These are phyloP conservation scores for Dolichoris vasculosae DNA, from an alignment of 1,140 invertebrate genomes.

Conservation along the genomic window DNA sequence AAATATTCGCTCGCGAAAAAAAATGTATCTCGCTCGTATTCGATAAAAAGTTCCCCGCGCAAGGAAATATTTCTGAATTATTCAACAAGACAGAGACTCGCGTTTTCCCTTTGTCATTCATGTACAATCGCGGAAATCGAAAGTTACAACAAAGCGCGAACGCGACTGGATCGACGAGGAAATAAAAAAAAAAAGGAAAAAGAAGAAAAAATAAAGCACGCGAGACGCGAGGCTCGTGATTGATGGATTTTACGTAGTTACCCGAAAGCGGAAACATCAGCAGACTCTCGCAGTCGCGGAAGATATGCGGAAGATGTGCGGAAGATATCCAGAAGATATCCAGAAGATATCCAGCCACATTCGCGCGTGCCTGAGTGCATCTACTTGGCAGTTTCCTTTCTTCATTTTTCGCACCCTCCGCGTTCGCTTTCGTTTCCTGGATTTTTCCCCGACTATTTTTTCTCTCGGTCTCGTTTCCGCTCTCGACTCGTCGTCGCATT, in stretches of 20 bases:
- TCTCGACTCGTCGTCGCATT: background rate
- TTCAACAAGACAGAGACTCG: background rate
- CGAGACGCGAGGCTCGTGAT: conserved; percentile 15
- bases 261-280: conserved; percentile 37
- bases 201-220: background rate
- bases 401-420: conserved; percentile 25
- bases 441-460: background rate
- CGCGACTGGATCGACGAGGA: background rate
- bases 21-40: background rate
- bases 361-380: conserved; percentile 38
- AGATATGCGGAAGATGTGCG: too few species aligned
- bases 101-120: background rate
- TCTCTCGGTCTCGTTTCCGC: background rate
- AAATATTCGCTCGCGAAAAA: background rate
- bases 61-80: background rate
- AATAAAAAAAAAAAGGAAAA: background rate
- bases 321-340: too few species aligned
- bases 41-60: background rate
- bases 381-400: conserved; percentile 29
- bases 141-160: conserved; percentile 3
- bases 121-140: conserved; percentile 8
- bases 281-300: background rate
- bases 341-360: conserved; percentile 36
- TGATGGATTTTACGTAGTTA: conserved; percentile 47
- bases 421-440: background rate